Percentiles rank a stretch among this genome's conserved stretches.
Evolutionary conservation across 2,113 vertebrate species (phyloP).

Genomic region (Myotis lucifugus): DNA sequence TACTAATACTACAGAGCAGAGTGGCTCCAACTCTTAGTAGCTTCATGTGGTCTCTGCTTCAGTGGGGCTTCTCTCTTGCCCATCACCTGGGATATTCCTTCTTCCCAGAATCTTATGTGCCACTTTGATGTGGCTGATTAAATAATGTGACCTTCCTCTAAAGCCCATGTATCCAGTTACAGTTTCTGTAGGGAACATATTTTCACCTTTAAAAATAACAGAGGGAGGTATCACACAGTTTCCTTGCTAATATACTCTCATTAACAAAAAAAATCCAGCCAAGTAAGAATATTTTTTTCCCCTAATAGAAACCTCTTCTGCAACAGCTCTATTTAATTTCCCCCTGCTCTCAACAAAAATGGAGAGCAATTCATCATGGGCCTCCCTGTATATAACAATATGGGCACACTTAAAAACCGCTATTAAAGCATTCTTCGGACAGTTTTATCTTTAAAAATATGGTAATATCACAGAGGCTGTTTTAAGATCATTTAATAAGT

Average conservation of each 20-base stretch:
- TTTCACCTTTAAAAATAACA: conserved; percentile 20
- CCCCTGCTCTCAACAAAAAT: not conserved
- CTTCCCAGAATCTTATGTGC: not conserved
- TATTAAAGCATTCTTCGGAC: not conserved
- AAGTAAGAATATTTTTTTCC: not conserved
- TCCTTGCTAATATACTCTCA: not conserved
- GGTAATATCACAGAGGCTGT: not conserved
- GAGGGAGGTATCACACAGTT: not conserved
- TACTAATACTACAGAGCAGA: not conserved
- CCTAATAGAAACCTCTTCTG: not conserved
- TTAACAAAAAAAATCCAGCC: not conserved
- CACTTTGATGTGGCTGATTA: not conserved
- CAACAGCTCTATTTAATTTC: not conserved
- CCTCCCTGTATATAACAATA: not conserved
- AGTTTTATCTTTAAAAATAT: conserved; percentile 2
- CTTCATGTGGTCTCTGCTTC: not conserved
- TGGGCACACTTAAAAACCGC: not conserved
- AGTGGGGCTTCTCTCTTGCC: not conserved
- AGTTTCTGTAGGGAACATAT: not conserved
- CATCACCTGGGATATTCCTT: not conserved
- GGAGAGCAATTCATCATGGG: not conserved
- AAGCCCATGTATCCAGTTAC: not conserved
- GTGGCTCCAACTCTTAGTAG: not conserved
- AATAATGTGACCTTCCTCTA: conserved; percentile 1
- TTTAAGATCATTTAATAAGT: not conserved